A percentile compares a stretch with the other conserved stretches of the same genome.
phyloP scores from a whole-genome alignment of 2,888 invertebrate species.

The Nyleta sp. region DNA sequence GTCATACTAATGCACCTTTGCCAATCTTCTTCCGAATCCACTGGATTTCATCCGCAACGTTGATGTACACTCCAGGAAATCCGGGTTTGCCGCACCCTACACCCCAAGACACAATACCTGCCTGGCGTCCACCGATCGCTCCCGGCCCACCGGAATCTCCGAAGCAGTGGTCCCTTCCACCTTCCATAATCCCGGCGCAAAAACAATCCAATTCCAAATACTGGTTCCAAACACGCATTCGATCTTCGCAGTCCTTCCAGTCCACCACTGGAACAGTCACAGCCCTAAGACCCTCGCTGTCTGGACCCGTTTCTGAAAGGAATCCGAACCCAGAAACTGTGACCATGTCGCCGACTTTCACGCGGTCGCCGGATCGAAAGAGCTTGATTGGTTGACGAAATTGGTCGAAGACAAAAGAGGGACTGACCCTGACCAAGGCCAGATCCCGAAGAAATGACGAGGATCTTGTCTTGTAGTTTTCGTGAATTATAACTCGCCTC shows the following conservation, averaged over 20 bases:
- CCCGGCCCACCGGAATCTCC: conserved; percentile 77
- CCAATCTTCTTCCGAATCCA: conserved; percentile 69
- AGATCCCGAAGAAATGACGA: not conserved
- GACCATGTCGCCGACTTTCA: conserved; percentile 27
- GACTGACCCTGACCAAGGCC: conserved; percentile 84
- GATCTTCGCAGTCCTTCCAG: conserved; percentile 69
- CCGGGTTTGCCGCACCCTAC: conserved; percentile 84
- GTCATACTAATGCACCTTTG: not conserved
- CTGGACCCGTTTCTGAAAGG: conserved; percentile 65
- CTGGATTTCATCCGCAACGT: conserved; percentile 83
- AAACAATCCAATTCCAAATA: conserved; percentile 77
- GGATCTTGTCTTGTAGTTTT: conserved; percentile 81
- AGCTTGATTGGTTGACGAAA: conserved; percentile 78
- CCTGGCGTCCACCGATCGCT: conserved; percentile 67
- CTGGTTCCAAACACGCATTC: conserved; percentile 78
- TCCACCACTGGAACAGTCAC: conserved; percentile 84
- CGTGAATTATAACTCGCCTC: conserved; percentile 83
- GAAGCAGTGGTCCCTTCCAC: conserved; percentile 82
- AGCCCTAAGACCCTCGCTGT: conserved; percentile 66
- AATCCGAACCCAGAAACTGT: conserved; percentile 68
- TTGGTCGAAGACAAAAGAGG: conserved; percentile 82
- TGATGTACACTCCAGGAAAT: conserved; percentile 82
- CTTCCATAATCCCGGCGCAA: conserved; percentile 81
- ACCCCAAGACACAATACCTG: conserved; percentile 82
- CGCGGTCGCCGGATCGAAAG: not conserved